Evolutionary conservation across 2,888 invertebrate genomes (phyloP).

Genomic region (Mythimna impura): DNA sequence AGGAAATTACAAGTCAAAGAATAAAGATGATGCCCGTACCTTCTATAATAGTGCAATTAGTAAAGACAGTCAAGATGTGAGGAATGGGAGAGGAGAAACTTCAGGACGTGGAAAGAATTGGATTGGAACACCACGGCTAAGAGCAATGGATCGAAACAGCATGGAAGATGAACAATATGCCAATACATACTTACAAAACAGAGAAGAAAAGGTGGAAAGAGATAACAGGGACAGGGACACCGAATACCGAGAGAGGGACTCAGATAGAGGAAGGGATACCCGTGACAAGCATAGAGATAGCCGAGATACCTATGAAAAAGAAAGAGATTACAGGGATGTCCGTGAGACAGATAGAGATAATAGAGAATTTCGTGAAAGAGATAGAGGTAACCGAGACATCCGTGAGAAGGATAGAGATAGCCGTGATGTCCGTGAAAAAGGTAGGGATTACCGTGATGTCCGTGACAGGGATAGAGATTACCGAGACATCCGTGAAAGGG

Average conservation of each 20-base stretch:
- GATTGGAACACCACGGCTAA: constrained; percentile 80
- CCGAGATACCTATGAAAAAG: constrained; percentile 43
- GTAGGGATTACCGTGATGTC: constrained; percentile 64
- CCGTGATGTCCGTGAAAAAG: constrained; percentile 49
- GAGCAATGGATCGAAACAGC: constrained; percentile 75
- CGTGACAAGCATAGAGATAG: constrained; percentile 39
- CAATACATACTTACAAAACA: constrained; percentile 77
- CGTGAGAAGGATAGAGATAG: constrained; percentile 34
- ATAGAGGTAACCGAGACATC: constrained; percentile 46
- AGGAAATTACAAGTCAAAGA: constrained; percentile 77
- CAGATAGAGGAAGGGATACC: constrained; percentile 53
- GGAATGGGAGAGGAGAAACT: constrained; percentile 78
- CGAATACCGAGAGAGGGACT: constrained; percentile 31
- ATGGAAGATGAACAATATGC: constrained; percentile 87
- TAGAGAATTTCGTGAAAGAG: constrained; percentile 48
- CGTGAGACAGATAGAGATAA: constrained; percentile 69
- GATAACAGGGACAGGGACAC: constrained; percentile 52
- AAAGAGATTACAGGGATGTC: constrained; percentile 65
- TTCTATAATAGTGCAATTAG: constrained; percentile 84
- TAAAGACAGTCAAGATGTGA: constrained; percentile 81
- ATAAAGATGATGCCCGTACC: constrained; percentile 83
- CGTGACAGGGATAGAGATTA: constrained; percentile 68
- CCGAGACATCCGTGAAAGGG: constrained; percentile 57
- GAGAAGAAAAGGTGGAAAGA: constrained; percentile 73
- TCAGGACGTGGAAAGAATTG: constrained; percentile 77